Percentiles rank a stretch among this genome's conserved stretches.
Evolutionary conservation across 2,888 invertebrate species (phyloP).

Genomic region (Drosophila nigricruria): DNA sequence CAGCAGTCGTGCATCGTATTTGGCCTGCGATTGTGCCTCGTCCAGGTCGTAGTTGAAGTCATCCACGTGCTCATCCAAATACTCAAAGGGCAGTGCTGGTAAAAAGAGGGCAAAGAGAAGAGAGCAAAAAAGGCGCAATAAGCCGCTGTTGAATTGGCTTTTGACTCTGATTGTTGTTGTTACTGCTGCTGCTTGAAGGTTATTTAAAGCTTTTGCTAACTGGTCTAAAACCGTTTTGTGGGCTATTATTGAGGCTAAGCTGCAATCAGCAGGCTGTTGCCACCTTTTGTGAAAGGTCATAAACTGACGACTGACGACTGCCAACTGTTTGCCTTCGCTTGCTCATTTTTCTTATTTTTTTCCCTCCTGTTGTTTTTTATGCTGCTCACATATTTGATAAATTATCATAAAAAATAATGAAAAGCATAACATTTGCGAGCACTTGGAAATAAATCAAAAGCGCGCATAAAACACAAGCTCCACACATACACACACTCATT

Average conservation of each 20-base stretch:
- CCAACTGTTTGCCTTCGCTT: slow-evolving; percentile 18
- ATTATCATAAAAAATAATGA: slow-evolving; percentile 78
- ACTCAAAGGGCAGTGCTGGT: slow-evolving; percentile 82
- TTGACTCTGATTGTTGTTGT: slow-evolving; percentile 22
- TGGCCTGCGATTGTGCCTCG: slow-evolving; percentile 85
- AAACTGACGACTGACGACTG: slow-evolving; percentile 31
- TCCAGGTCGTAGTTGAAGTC: slow-evolving; percentile 85
- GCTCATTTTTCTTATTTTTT: slow-evolving; percentile 5
- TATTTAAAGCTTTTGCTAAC: slow-evolving; percentile 37
- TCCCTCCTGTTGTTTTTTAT: slow-evolving; percentile 18
- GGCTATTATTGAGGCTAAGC: slow-evolving; percentile 53
- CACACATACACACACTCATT: slow-evolving; percentile 1
- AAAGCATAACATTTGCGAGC: slow-evolving; percentile 53
- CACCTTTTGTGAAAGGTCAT: slow-evolving; percentile 43
- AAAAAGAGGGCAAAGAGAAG: not conserved
- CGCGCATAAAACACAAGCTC: slow-evolving; percentile 52
- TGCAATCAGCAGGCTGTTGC: slow-evolving; percentile 67
- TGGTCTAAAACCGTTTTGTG: slow-evolving; percentile 55
- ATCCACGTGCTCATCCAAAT: slow-evolving; percentile 83
- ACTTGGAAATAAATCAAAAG: slow-evolving; percentile 63
- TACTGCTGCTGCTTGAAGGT: slow-evolving; percentile 29
- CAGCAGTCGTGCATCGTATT: slow-evolving; percentile 84
- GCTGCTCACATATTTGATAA: slow-evolving; percentile 61
- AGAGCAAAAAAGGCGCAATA: slow-evolving; percentile 50
- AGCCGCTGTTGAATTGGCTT: slow-evolving; percentile 61